Evolutionary conservation across 2,888 invertebrate species (phyloP), one percentile per base, ranked within the genome.

Genomic region (Pristionchus fissidentatus): DNA sequence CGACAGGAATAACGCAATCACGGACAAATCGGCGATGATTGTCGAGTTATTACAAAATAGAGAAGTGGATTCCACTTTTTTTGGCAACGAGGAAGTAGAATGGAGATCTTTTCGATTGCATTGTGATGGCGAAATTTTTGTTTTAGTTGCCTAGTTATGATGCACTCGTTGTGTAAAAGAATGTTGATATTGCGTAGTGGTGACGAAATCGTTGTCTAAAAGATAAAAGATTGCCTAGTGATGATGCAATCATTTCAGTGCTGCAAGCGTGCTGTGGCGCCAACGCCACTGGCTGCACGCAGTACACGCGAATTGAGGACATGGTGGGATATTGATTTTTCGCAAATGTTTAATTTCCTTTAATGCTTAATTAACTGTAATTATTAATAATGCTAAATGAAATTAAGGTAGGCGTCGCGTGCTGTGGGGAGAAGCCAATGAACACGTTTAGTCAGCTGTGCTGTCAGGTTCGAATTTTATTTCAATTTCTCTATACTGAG

Each of bases 361-460:
- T 43, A 73, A 5, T 38, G 8, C 43, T 26, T 3, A 46, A 57
- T 57, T 3, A 5, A 38, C 35, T 66, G 3, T 19, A 22, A 22
- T 38, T 38, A 29, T 26, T 3, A 10, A 86, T 49, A n/a, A n/a
- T n/a, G n/a, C n/a, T n/a, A n/a, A n/a, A n/a, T n/a, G n/a, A n/a
- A n/a, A 87, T 88, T n/a, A 84, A 88, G 83, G 87, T 90, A 77
- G 90, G 89, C 15, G 84, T 90, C 46, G 86, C 88, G 10, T 91
- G 91, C 84, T 91, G 91, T 77, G 89, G 86, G 32, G 73, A 66
- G 38, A 83, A 86, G 52, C 88, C 90, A 22, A 90, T 89, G 84
- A 91, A 91, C 84, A 86, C 89, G n/a, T 90, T 88, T 84, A 88
- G 85, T 35, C 85, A 89, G 66, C 84, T 91, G 52, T 91, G 91